Evolutionary conservation across 2,113 vertebrate species (phyloP).

Genomic region (Polypterus senegalus): DNA sequence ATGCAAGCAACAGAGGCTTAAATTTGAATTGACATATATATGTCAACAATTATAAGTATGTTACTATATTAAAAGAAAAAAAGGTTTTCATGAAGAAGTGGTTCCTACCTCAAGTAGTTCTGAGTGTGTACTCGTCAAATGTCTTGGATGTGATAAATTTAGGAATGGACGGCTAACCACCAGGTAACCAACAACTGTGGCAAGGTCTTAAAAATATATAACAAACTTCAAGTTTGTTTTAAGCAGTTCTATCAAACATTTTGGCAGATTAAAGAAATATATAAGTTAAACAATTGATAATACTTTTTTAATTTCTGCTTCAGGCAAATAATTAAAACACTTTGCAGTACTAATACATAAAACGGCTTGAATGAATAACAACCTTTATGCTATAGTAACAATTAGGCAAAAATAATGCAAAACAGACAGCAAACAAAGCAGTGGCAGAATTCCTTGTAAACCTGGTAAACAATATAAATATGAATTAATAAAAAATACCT

Average conservation of each 20-base stretch:
- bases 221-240: not conserved
- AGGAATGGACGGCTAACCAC: slow-evolving; percentile 91
- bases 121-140: slow-evolving; percentile 71
- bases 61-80: too few species aligned
- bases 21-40: not conserved
- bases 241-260: not conserved
- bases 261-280: not conserved
- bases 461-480: not conserved
- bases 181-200: slow-evolving; percentile 89
- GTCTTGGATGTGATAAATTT: slow-evolving; percentile 61
- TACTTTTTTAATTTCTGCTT: slow-evolving; percentile 3
- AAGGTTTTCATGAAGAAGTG: not conserved
- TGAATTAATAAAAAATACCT: too few species aligned
- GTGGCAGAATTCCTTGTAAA: too few species aligned
- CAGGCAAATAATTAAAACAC: not conserved
- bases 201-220: slow-evolving; percentile 61
- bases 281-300: not conserved
- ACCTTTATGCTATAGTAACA: too few species aligned
- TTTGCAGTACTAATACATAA: too few species aligned
- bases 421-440: too few species aligned
- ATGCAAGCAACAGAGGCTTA: too few species aligned
- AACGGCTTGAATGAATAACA: too few species aligned
- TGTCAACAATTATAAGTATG: not conserved
- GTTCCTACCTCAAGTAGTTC: slow-evolving; percentile 80
- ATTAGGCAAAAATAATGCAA: too few species aligned